Evolutionary conservation across 2,888 invertebrate species (phyloP).

Genomic region (Ectemnius lituratus): DNA sequence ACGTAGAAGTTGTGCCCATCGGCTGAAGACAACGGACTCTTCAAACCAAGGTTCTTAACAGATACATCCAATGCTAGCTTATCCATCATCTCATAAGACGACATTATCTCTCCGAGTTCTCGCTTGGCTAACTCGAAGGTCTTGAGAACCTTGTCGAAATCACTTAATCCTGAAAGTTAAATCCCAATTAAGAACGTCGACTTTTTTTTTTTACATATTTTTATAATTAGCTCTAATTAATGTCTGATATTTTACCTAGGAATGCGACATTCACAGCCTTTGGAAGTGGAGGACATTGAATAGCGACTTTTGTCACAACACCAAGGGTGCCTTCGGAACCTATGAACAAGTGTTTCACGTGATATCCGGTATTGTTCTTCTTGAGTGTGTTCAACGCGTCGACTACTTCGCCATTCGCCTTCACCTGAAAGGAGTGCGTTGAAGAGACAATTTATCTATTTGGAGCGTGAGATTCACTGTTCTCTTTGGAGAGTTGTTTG

Average conservation of each 20-base stretch:
- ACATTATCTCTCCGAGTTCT: slow-evolving; percentile 92
- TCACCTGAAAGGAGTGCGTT: slow-evolving; percentile 80
- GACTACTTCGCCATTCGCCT: slow-evolving; percentile 91
- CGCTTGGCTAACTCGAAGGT: slow-evolving; percentile 87
- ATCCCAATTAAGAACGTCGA: neutral
- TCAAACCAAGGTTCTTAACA: slow-evolving; percentile 81
- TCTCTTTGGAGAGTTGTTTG: neutral
- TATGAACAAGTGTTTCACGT: slow-evolving; percentile 96
- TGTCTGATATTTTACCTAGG: slow-evolving; percentile 82
- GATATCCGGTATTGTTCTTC: slow-evolving; percentile 99
- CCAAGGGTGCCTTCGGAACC: slow-evolving; percentile 99
- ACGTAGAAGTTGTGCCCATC: slow-evolving; percentile 88
- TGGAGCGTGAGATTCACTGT: neutral
- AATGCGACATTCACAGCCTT: slow-evolving; percentile 91
- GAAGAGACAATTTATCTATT: neutral
- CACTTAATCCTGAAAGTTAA: slow-evolving; percentile 82
- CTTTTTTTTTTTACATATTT: no score
- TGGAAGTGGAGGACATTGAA: slow-evolving; percentile 93
- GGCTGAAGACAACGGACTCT: slow-evolving; percentile 75
- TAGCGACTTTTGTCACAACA: slow-evolving; percentile 93
- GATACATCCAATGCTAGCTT: slow-evolving; percentile 84
- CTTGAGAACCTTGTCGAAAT: slow-evolving; percentile 88
- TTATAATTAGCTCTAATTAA: neutral
- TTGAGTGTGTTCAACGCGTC: slow-evolving; percentile 91
- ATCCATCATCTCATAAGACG: slow-evolving; percentile 98